Base-by-base conservation (phyloP, 2,797 vertebrate species). In the Acanthurus lineatus region DNA sequence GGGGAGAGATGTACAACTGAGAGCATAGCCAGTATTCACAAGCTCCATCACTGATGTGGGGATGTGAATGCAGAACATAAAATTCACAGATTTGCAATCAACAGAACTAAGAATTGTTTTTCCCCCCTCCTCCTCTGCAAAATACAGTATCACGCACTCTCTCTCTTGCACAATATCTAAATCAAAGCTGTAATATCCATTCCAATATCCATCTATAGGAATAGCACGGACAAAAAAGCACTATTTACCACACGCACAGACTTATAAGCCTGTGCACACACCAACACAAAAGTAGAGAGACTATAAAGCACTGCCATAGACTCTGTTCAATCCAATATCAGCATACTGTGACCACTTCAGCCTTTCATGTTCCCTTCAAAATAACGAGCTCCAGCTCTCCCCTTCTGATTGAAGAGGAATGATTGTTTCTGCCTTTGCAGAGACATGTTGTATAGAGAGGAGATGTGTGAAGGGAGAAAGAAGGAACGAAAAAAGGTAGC, bases 281-380 rank as follows among this genome's bases (percentile, higher is more conserved):
- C 57, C 32, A 57, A 76, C 76, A 86, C 69, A 86, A 90, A 83
- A 42, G 65, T 67, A 79, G 45, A 77, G 40, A 82, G 52, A 88
- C 70, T 62, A 62, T 85, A 90, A 84, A 92, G 75, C 81, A 54
- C 72, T 69, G 75, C 67, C 71, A 63, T 81, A 80, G 79, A 70
- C 84, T 88, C 81, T 82, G 84, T 82, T 94, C 77, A 83, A 87
- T 92, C 79, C 84, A 89, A 81, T 90, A 93, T 91, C 83, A 91
- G 87, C 85, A 88, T 85, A 91, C 86, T 88, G 89, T 88, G 89
- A 87, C 91, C 91, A 93, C 90, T 92, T 88, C 76, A 88, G 83
- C 68, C 91, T 94, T 94, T 95, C 88, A 94, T 94, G 93, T 93
- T 92, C 79, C 84, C 88, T 92, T 91, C 84, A 90, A 88, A 89